Evolutionary conservation across 2,888 invertebrate genomes (phyloP).

Genomic region (Lypha dubia): DNA sequence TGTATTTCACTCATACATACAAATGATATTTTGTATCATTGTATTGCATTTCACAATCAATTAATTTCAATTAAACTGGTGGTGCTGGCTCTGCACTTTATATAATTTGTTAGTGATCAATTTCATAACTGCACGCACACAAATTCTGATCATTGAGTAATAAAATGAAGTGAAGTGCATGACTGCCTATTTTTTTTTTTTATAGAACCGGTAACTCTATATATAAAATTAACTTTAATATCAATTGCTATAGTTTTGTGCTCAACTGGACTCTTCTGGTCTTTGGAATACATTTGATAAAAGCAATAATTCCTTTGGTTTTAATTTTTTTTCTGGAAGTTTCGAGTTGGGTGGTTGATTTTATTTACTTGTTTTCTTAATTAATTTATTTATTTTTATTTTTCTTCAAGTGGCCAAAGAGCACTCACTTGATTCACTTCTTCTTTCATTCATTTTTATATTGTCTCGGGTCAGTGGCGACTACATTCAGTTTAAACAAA

Average conservation of each 20-base stretch:
- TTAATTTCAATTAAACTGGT: slow-evolving; percentile 68
- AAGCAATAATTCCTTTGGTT: not conserved
- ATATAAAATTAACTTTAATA: not conserved
- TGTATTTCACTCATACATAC: not conserved
- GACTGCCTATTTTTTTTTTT: not conserved
- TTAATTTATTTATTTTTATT: slow-evolving; percentile 2
- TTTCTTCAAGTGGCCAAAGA: slow-evolving; percentile 6
- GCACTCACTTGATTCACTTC: slow-evolving; percentile 1
- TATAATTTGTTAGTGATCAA: slow-evolving; percentile 52
- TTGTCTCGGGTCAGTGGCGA: slow-evolving; percentile 12
- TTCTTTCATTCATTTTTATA: slow-evolving; percentile 13
- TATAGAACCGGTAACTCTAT: slow-evolving; percentile 21
- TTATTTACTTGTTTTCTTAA: slow-evolving; percentile 21
- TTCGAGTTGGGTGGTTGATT: slow-evolving; percentile 43
- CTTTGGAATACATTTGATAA: not conserved
- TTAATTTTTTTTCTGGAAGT: slow-evolving; percentile 18
- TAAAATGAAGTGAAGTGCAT: slow-evolving; percentile 1
- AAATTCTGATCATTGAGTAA: slow-evolving; percentile 41
- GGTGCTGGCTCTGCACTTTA: slow-evolving; percentile 29
- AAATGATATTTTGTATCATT: slow-evolving; percentile 53
- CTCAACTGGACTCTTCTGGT: slow-evolving; percentile 2
- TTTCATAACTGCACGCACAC: slow-evolving; percentile 60
- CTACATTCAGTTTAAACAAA: not conserved
- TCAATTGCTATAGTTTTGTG: not conserved
- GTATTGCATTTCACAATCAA: slow-evolving; percentile 66